Conservation (phyloP, 2,888 invertebrate genomes). For the Macropis europaea region DNA sequence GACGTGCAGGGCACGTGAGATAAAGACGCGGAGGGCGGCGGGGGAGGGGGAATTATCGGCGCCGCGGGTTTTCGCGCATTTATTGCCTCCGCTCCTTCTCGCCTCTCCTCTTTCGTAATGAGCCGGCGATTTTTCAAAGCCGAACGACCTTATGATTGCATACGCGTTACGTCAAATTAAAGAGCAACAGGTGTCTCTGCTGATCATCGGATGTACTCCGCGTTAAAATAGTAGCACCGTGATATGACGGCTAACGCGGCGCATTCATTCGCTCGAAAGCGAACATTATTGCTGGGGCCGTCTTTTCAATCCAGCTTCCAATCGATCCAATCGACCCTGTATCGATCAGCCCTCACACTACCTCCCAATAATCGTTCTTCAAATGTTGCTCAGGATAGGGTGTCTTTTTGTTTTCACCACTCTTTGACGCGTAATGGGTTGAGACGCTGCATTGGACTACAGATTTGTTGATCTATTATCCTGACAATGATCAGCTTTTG, state of each 20-base stretch:
- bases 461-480: too few species aligned
- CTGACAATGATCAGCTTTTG: too few species aligned
- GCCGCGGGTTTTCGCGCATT: slow-evolving; percentile 33
- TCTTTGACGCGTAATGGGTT: too few species aligned
- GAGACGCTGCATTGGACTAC: too few species aligned
- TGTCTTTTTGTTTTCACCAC: too few species aligned
- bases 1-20: neutral
- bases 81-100: slow-evolving; percentile 38
- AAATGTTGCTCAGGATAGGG: too few species aligned
- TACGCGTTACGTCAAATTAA: slow-evolving; percentile 72
- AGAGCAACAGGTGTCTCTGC: slow-evolving; percentile 75
- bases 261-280: slow-evolving; percentile 24
- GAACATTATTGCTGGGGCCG: slow-evolving; percentile 8
- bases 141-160: slow-evolving; percentile 64
- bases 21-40: neutral
- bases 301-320: neutral
- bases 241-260: slow-evolving; percentile 49
- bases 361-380: too few species aligned
- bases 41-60: slow-evolving; percentile 21
- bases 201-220: slow-evolving; percentile 65
- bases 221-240: slow-evolving; percentile 60
- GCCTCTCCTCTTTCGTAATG: slow-evolving; percentile 49
- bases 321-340: neutral
- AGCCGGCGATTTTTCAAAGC: slow-evolving; percentile 59
- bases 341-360: neutral